Base-by-base conservation (phyloP, 2,113 vertebrate species). In the Macquaria ambigua region DNA sequence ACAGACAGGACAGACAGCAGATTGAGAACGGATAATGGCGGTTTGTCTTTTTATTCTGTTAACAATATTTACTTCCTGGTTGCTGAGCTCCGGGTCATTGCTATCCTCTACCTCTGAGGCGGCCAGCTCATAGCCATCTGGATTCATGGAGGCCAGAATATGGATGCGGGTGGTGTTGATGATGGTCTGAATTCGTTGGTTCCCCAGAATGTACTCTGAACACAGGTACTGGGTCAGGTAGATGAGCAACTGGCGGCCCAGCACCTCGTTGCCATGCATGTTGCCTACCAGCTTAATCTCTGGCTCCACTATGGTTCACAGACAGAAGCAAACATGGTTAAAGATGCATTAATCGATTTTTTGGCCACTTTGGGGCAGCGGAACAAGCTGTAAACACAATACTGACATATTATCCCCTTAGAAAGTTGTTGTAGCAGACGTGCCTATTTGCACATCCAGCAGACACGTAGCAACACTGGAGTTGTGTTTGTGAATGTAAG, bases 181-280 rank as follows among this genome's bases (percentile, higher is more conserved):
- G 90, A 99, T 89, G 34, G 92, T 94, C 95, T 99, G 97, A 90
- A 99, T 86, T 15, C 98, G 96, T 14, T 96, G 81, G 50, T 96
- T 98, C 61, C 98, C 98, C 2, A 97, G 96, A 55, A 95, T 92
- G 86, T 99, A 99, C 87, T 99, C 97, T 0, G 98, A 97, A 64
- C 98, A 99, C 92, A 99, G 92, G 89, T 98, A 98, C 93, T 99
- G 98, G 11, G 96, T 94, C 12, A 99, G 92, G 87, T 98, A 99
- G 81, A 99, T 93, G 71, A 99, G 96, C 78, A 99, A 89, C 81
- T 99, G 97, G 48, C 97, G 96, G 14, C 98, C 98, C 23, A 97
- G 94, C 31, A 99, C 98, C 93, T 99, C 98, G 14, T 99, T 99
- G 64, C 98, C 98, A 0, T 99, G 98, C 95, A 99, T 99, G 94